Percentiles rank a stretch among this genome's conserved stretches.
These are phyloP conservation scores for Xestia rhomboidea DNA, from an alignment of 2,888 invertebrate species.

Conservation along the genomic window DNA sequence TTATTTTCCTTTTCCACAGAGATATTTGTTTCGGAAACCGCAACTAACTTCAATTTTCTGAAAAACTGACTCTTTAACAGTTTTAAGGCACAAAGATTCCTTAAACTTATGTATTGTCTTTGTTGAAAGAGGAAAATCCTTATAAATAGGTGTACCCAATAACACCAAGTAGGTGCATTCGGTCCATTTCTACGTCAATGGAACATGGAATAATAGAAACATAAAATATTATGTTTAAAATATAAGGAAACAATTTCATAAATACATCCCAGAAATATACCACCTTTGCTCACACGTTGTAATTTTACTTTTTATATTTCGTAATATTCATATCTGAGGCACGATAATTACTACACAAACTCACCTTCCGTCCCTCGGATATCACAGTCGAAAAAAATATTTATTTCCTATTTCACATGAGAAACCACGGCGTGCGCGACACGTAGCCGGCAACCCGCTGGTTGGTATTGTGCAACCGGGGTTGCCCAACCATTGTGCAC, in stretches of 20 bases:
- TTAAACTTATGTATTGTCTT: not conserved
- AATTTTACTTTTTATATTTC: conserved; percentile 22
- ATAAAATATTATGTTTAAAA: not conserved
- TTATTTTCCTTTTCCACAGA: not conserved
- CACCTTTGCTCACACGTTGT: conserved; percentile 12
- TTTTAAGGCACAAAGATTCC: not conserved
- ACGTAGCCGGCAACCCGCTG: conserved; percentile 81
- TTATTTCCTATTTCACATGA: conserved; percentile 84
- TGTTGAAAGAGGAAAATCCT: conserved; percentile 1
- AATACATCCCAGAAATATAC: not conserved
- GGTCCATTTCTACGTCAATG: not conserved
- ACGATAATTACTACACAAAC: conserved; percentile 62
- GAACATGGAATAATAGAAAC: conserved; percentile 21
- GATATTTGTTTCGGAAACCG: not conserved
- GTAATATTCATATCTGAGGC: conserved; percentile 53
- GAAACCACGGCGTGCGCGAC: conserved; percentile 75
- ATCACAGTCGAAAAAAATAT: conserved; percentile 68
- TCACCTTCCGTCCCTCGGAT: conserved; percentile 61
- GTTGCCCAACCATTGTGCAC: conserved; percentile 66
- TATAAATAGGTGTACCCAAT: not conserved
- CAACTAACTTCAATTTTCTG: not conserved
- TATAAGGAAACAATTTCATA: conserved; percentile 13
- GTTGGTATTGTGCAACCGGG: conserved; percentile 80
- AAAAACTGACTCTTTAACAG: not conserved
- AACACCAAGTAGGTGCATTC: not conserved